Conservation (phyloP, 2,888 invertebrate genomes). For the Pediacus dermestoides region DNA sequence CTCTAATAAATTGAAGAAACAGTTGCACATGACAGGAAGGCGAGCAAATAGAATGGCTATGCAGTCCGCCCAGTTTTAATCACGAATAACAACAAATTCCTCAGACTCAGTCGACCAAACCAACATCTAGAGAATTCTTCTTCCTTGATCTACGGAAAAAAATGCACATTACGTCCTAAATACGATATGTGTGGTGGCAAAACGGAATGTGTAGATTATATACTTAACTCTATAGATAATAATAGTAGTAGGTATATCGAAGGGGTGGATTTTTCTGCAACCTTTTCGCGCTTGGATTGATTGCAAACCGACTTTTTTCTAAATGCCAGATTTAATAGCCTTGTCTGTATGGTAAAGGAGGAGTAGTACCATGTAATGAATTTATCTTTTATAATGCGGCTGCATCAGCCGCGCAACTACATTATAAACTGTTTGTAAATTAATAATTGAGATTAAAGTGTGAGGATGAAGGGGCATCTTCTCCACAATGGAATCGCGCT, state of each 20-base stretch:
- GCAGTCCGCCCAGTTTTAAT: conserved; percentile 45
- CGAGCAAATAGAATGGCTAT: conserved; percentile 40
- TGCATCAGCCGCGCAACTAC: no score
- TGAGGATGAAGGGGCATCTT: no score
- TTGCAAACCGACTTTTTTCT: no score
- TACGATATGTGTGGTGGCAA: no score
- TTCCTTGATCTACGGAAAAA: conserved; percentile 9
- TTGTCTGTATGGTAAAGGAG: background rate
- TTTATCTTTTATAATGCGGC: background rate
- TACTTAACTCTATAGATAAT: no score
- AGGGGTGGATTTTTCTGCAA: no score
- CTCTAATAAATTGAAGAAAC: conserved; percentile 39
- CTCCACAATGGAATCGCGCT: no score
- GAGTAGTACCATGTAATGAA: background rate
- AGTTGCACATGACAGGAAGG: conserved; percentile 42
- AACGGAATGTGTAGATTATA: no score
- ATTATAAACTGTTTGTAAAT: no score
- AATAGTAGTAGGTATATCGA: no score
- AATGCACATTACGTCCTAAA: conserved; percentile 11
- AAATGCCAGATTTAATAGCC: conserved; percentile 6
- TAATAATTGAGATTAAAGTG: no score
- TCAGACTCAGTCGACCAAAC: conserved; percentile 40
- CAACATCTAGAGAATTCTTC: background rate
- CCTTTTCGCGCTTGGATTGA: no score
- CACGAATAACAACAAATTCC: conserved; percentile 45